Evolutionary conservation across 2,888 invertebrate genomes (phyloP), one percentile per base, ranked within the genome.

Genomic region (Lucinisca nassula): DNA sequence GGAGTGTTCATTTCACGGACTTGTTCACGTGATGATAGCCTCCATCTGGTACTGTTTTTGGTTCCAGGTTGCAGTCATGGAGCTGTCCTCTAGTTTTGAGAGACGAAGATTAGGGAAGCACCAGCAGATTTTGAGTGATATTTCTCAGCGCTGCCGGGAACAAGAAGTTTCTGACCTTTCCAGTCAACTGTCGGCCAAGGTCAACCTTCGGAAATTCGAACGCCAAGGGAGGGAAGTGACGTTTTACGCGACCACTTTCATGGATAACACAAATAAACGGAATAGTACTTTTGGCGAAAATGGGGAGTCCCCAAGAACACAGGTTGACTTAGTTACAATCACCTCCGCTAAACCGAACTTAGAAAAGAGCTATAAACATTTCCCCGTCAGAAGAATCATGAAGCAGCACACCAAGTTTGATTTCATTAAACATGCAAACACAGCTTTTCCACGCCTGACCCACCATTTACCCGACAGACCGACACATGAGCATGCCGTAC

Each of bases 101-200:
- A 93, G 94, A 49, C 84, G 94, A 8, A 89, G 94, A 0, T 89
- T 95, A 35, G 94, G 95, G 0, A 94, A 94, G 79, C 94, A 94
- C 58, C 95, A 94, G 79, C 93, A 93, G 58, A 93, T 94, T 75
- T 85, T 95, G n/a, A 86, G 91, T 0, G 95, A 95, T 76, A 94
- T 95, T 74, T 90, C 94, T 6, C 92, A 93, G 49, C 85, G 94
- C 6, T 95, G 95, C 77, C 88, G 94, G 14, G 94, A 94, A 83
- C 94, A 95, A 82, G 95, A 95, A 84, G 91, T 95, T 8, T 79
- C 88, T 10, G 94, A 94, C 49, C 85, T 95, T 40, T 94, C 94
- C 2, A 76, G 83, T 17, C 88, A 90, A 81, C 87, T 94, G 12
- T 82, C 92, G 0, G 86, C 87, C 21, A 94, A 94, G 75, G 89